Percentiles rank a stretch among this genome's conserved stretches.
phyloP scores from a whole-genome alignment of 2,888 invertebrate species.

The Ditula angustiorana region DNA sequence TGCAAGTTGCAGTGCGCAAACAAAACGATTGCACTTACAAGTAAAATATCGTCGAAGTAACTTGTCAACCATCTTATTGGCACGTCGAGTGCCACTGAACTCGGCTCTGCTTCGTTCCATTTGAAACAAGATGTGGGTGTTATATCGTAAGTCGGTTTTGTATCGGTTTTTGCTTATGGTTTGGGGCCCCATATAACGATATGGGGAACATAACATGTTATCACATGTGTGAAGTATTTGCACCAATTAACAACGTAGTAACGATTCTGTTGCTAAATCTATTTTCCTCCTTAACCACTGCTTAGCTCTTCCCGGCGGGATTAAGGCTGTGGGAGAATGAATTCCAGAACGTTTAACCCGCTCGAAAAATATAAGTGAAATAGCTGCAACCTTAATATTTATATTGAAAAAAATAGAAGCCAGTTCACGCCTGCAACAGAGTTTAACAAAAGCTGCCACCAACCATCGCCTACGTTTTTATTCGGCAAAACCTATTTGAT shows the following conservation, averaged over 20 bases:
- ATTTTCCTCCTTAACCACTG: background rate
- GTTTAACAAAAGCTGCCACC: no score
- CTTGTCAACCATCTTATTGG: conserved; percentile 18
- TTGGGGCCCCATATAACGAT: background rate
- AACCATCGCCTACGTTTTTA: no score
- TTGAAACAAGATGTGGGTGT: background rate
- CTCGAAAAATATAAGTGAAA: no score
- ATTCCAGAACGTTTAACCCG: no score
- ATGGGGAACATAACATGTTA: background rate
- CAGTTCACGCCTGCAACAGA: no score
- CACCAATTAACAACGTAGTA: background rate
- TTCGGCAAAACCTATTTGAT: no score
- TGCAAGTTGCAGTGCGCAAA: background rate
- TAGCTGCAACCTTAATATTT: no score
- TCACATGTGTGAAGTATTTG: no score
- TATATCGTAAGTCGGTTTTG: conserved; percentile 1
- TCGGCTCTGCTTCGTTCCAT: background rate
- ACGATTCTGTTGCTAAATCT: background rate
- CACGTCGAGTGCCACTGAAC: conserved; percentile 8
- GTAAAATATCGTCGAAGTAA: background rate
- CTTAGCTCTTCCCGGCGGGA: no score
- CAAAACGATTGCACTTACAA: conserved; percentile 3
- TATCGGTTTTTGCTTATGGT: background rate
- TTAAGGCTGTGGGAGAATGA: no score
- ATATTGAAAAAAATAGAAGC: no score